Conservation (phyloP, 2,888 invertebrate species). For the Phasia obesa region DNA sequence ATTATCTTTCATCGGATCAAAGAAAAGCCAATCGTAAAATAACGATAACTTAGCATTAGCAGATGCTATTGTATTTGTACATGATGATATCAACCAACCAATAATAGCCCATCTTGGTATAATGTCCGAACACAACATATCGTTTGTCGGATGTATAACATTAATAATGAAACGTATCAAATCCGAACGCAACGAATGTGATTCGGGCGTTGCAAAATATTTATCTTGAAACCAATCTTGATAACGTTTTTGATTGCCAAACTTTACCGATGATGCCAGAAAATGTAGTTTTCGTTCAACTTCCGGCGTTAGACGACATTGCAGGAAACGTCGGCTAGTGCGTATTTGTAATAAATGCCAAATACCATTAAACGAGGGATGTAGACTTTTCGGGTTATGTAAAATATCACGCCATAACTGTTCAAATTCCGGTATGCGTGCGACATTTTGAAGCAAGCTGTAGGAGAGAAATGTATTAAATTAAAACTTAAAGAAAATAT, state of each 20-base stretch:
- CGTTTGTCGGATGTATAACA: conserved; percentile 88
- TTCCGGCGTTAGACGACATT: conserved; percentile 86
- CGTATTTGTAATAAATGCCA: conserved; percentile 85
- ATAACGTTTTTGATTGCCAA: conserved; percentile 87
- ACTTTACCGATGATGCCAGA: conserved; percentile 85
- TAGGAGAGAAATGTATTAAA: neutral
- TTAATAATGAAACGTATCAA: conserved; percentile 87
- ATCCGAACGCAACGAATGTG: conserved; percentile 87
- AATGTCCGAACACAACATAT: conserved; percentile 87
- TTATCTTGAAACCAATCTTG: conserved; percentile 88
- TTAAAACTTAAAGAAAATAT: conserved; percentile 6
- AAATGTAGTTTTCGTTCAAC: conserved; percentile 87
- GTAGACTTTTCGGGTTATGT: conserved; percentile 85
- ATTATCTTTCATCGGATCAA: conserved; percentile 86
- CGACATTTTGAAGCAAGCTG: conserved; percentile 86
- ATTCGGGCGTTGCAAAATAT: conserved; percentile 87
- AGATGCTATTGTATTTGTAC: conserved; percentile 86
- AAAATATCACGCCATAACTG: conserved; percentile 87
- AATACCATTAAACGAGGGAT: conserved; percentile 86
- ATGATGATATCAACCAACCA: conserved; percentile 87
- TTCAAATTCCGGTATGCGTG: conserved; percentile 87
- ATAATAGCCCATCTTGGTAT: conserved; percentile 88
- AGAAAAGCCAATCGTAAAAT: conserved; percentile 89
- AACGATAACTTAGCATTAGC: conserved; percentile 87
- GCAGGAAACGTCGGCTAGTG: conserved; percentile 85